Evolutionary conservation across 2,888 invertebrate species (phyloP), one percentile per base, ranked within the genome.

Genomic region (Smittia sp.): DNA sequence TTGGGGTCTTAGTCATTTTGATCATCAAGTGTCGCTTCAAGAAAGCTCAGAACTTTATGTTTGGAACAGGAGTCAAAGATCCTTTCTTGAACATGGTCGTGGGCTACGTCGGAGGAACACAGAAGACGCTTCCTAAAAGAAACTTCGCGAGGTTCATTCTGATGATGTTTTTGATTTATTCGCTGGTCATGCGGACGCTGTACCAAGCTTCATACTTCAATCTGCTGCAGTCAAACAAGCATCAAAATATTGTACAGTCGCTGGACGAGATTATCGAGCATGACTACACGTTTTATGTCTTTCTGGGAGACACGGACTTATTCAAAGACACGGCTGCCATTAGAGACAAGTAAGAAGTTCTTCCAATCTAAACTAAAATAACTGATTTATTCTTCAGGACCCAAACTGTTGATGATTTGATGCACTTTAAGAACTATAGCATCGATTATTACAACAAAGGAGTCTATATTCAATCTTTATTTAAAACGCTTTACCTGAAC

Each of bases 41-140:
- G 18, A 15, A 15, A 20, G 9, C n/a, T 38, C 67, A 22, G 32
- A 18, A 27, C 11, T 39, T 39, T 39, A 22, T 39, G 1, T 63
- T n/a, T 67, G 67, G 39, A 18, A 24, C 6, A 6, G 20, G n/a
- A 13, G 22, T 67, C 4, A 4, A 11, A 22, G 13, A 15, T 52
- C 69, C 69, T n/a, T 18, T 25, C 3, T 41, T 69, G 9, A 69
- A 54, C 15, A 54, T 69, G 18, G 2, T 69, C n/a, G 15, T 25
- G 7, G 52, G 6, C 1, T 7, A 54, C 0, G 15, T 69, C 13
- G 69, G 69, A 1, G 25, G 6, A 7, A 32, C 15, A 18, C 69
- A 54, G 7, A 24, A 25, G 4, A 7, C 2, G 7, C 27, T 52
- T 2, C 69, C 69, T 1, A 11, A 15, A 27, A 22, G 54, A 4